Conservation (phyloP, 2,113 vertebrate species). For the Typhlomys cinereus region DNA sequence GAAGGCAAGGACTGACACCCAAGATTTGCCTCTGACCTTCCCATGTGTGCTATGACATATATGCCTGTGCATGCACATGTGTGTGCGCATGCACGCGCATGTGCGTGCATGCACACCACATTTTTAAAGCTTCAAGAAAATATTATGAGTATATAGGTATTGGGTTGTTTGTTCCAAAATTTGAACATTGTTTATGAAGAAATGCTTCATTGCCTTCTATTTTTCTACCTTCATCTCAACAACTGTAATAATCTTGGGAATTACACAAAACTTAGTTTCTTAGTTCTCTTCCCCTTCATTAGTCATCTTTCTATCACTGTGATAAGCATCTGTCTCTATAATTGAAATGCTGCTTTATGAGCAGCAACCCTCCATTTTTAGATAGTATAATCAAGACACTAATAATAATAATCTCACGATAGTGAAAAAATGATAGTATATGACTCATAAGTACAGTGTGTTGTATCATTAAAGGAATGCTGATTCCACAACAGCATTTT, state of each 20-base stretch:
- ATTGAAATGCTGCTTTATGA: neutral
- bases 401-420: slow-evolving; percentile 8
- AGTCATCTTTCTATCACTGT: neutral
- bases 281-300: neutral
- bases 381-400: neutral
- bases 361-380: neutral
- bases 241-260: neutral
- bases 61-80: too few relatives aligned
- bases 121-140: slow-evolving; percentile 4
- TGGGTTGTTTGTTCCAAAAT: slow-evolving; percentile 47
- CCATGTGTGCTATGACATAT: too few relatives aligned
- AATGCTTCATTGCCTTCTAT: neutral
- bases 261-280: neutral
- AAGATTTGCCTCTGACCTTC: too few relatives aligned
- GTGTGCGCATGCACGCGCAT: too few relatives aligned
- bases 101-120: too few relatives aligned
- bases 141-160: neutral
- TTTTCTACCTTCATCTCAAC: neutral
- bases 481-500: neutral
- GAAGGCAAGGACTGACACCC: too few relatives aligned
- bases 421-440: neutral
- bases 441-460: neutral
- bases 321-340: neutral
- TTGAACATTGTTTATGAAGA: neutral
- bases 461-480: slow-evolving; percentile 2